Evolutionary conservation across 2,113 vertebrate genomes (phyloP), one percentile per base, ranked within the genome.

Genomic region (Mugil cephalus): DNA sequence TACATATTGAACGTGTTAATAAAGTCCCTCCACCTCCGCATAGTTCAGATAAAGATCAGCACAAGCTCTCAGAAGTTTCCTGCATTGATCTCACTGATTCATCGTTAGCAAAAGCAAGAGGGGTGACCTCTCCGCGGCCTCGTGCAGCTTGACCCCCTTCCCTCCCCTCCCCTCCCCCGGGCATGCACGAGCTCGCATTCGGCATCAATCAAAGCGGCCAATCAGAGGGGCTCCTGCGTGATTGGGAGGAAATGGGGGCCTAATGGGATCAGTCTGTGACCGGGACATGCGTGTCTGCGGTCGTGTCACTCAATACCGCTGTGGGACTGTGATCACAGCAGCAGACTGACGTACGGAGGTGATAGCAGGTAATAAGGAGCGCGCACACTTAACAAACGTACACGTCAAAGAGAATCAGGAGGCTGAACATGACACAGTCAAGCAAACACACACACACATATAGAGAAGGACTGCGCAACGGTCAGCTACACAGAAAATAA

Each of bases 191-290:
- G 66, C 61, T 51, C 36, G 47, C 88, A 86, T 87, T 84, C 54
- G 13, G 77, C 67, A 87, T 84, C 84, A 87, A 89, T 92, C 83
- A 89, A 21, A 39, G 63, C 83, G 73, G 70, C 86, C 91, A 92
- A 92, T 93, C 91, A 92, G 71, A 76, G 79, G 34, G 81, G 55
- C 55, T 64, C 43, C 43, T 42, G 12, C 39, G 5, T 88, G 89
- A 93, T 85, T 84, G 83, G 85, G 73, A 82, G 91, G 93, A 94
- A 93, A 93, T 86, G 81, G 80, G 74, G 24, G 24, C 24, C 66
- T 93, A 93, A 93, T 93, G 82, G 80, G 75, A 92, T 80, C 91
- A 89, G 89, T 87, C 87, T 93, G 93, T 86, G 87, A 83, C 71
- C 61, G 61, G 60, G 72, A 84, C 80, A 63, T 79, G 77, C 9